phyloP scores from a whole-genome alignment of 2,113 vertebrate species.

The Vimba vimba region DNA sequence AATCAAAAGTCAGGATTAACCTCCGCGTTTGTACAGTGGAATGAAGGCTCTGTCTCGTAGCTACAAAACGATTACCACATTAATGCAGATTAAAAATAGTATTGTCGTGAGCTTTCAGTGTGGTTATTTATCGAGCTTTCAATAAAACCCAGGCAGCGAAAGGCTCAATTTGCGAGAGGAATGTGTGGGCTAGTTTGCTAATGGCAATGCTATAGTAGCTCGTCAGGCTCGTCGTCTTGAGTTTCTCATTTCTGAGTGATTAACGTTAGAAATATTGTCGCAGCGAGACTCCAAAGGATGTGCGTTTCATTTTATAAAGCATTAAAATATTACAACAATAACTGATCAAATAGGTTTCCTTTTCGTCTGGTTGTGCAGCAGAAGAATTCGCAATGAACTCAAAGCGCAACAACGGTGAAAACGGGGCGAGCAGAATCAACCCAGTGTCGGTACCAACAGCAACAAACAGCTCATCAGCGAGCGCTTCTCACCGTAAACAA shows the following conservation, averaged over 20 bases:
- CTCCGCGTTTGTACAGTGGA: conserved; percentile 39
- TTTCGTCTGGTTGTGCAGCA: background rate
- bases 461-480: conserved; percentile 51
- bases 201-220: conserved; percentile 35
- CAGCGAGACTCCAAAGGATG: background rate
- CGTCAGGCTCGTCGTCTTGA: background rate
- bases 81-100: background rate
- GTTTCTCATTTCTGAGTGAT: background rate
- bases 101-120: background rate
- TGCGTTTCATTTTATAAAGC: background rate
- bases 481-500: conserved; percentile 70
- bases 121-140: background rate
- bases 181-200: conserved; percentile 25
- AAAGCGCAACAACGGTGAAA: conserved; percentile 51
- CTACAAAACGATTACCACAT: background rate
- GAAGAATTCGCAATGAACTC: conserved; percentile 47
- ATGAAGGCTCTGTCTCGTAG: background rate
- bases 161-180: background rate
- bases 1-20: conserved; percentile 54
- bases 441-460: conserved; percentile 52
- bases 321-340: background rate
- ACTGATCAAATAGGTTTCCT: background rate
- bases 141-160: background rate
- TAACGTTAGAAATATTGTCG: background rate
- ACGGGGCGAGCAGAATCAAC: conserved; percentile 26